Evolutionary conservation across 2,888 invertebrate genomes (phyloP).

Genomic region (Allophyes oxyacanthae): DNA sequence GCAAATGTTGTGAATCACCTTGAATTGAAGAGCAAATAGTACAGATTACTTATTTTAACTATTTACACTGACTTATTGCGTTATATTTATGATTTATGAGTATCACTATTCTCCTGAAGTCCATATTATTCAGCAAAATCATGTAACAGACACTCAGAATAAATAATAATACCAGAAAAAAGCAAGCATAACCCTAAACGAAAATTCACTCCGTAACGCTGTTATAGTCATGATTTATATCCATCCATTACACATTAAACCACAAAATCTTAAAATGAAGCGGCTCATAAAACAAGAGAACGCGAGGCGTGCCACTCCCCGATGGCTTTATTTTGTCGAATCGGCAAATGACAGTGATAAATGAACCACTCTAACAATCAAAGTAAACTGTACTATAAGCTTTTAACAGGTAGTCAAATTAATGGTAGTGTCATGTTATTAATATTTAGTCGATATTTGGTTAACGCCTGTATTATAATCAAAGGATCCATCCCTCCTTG

Average conservation of each 20-base stretch:
- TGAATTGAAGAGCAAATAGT: not conserved
- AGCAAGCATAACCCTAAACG: constrained; percentile 9
- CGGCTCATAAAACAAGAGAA: constrained; percentile 64
- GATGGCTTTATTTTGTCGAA: constrained; percentile 67
- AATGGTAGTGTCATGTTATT: constrained; percentile 39
- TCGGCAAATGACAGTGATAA: constrained; percentile 74
- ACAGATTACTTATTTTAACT: no score
- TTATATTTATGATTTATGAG: no score
- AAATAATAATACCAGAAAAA: no score
- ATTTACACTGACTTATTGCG: no score
- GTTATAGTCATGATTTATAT: constrained; percentile 55
- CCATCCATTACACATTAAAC: constrained; percentile 58
- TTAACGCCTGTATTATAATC: no score
- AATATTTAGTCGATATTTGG: constrained; percentile 33
- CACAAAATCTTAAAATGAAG: constrained; percentile 62
- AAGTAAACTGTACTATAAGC: constrained; percentile 64
- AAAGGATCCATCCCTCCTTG: no score
- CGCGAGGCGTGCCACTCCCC: constrained; percentile 40
- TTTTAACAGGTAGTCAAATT: constrained; percentile 62
- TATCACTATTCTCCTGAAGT: no score
- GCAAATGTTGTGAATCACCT: constrained; percentile 13
- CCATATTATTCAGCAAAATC: no score
- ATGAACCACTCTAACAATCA: constrained; percentile 76
- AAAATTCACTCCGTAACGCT: constrained; percentile 28
- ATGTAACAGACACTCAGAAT: no score